Conservation (phyloP, 2,113 vertebrate genomes). For the Tyrannus savana region DNA sequence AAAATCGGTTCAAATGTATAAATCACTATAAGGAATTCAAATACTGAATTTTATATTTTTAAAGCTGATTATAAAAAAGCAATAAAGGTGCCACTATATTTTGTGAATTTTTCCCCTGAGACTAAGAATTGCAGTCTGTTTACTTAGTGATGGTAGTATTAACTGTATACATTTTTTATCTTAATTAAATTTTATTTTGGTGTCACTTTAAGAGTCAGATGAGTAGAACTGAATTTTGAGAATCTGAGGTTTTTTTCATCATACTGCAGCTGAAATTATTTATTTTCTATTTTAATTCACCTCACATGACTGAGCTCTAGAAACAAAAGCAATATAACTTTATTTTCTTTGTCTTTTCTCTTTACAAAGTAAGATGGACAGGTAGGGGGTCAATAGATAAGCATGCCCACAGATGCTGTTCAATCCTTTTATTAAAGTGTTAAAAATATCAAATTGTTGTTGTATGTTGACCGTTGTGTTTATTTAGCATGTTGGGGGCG, state of each 20-base stretch:
- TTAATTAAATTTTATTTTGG: not conserved
- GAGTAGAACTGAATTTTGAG: not conserved
- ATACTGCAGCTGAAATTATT: not conserved
- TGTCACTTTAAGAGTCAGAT: not conserved
- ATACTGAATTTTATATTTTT: not conserved
- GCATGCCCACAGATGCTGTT: not conserved
- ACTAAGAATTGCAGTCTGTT: not conserved
- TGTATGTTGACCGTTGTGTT: not conserved
- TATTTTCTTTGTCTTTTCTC: not conserved
- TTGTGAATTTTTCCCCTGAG: not conserved
- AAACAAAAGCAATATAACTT: not conserved
- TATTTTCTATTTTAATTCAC: not conserved
- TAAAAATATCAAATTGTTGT: not conserved
- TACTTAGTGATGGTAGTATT: not conserved
- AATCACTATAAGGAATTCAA: not conserved
- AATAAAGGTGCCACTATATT: not conserved
- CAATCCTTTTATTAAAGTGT: not conserved
- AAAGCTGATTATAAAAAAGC: not conserved
- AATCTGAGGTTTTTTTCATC: rapidly evolving
- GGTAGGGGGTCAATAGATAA: not conserved
- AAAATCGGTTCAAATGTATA: not conserved
- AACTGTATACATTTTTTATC: not conserved
- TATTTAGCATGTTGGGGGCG: not conserved
- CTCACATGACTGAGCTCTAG: not conserved
- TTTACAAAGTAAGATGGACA: not conserved